Evolutionary conservation across 2,888 invertebrate species (phyloP), one percentile per base, ranked within the genome.

Genomic region (Cylindroiulus punctatus): DNA sequence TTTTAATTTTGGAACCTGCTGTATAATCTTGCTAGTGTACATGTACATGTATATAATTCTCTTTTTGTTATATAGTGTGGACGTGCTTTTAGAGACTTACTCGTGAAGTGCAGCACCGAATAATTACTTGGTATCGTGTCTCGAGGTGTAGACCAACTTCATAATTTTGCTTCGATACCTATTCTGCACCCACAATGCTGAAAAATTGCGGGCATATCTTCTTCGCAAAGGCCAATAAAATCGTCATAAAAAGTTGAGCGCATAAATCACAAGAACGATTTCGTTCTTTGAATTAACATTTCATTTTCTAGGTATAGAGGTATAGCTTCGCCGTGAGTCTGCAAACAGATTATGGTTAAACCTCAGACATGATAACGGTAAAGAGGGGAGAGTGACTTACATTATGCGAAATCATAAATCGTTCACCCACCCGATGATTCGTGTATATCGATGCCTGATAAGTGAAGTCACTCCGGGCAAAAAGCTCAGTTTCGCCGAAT

Each of bases 361-460:
- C n/a, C 57, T 5, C 19, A 57, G n/a, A 19, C 57, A 57, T 8
- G 19, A n/a, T 57, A 57, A 57, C 57, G 57, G 57, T 57, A 57
- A n/a, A 57, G n/a, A 57, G 57, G n/a, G 57, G 57, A n/a, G 57
- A 57, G 57, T 57, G 57, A 57, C 57, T 57, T 57, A 57, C n/a
- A 57, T 57, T 44, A 44, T 44, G 44, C 44, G 7, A 19, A 19
- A 57, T 57, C 57, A 57, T 57, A 57, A 57, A 57, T 57, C n/a
- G 57, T 57, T 57, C 57, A 57, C 57, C 57, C 8, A 8, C 57
- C 57, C 57, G n/a, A 57, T 57, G 57, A 57, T 57, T 36, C 36
- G 36, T 36, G n/a, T 57, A 57, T 57, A 57, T 57, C 57, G 57
- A 57, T 57, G 57, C n/a, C 1, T 57, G 57, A 57, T 57, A 57